A percentile compares a stretch with the other conserved stretches of the same genome.
Conservation (phyloP, 2,888 invertebrate genomes). For the Mechanitis messenoides region DNA sequence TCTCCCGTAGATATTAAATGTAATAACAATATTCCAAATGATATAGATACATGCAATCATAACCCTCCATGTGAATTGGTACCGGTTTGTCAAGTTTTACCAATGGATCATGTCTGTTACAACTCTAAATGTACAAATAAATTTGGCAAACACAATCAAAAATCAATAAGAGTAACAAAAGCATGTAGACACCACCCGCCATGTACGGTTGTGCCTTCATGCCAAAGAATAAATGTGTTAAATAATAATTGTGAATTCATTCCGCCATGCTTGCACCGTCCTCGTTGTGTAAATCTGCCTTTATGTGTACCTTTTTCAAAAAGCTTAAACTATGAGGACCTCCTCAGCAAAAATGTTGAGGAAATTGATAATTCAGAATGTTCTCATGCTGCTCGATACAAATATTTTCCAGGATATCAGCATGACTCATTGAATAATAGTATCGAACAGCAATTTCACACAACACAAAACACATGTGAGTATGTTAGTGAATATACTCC, state of each 20-base stretch:
- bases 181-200: constrained; percentile 68
- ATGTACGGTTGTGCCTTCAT: constrained; percentile 65
- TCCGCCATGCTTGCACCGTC: constrained; percentile 61
- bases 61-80: constrained; percentile 57
- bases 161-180: constrained; percentile 59
- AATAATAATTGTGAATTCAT: constrained; percentile 62
- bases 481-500: constrained; percentile 37
- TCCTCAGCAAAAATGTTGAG: constrained; percentile 35
- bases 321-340: constrained; percentile 48
- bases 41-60: constrained; percentile 47
- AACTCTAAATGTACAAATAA: constrained; percentile 39
- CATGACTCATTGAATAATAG: constrained; percentile 38
- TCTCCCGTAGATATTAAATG: constrained; percentile 23
- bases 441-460: constrained; percentile 39
- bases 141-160: constrained; percentile 41
- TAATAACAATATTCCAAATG: constrained; percentile 29
- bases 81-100: constrained; percentile 58
- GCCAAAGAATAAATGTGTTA: constrained; percentile 57
- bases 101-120: constrained; percentile 38
- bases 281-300: constrained; percentile 64
- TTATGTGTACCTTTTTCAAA: constrained; percentile 58
- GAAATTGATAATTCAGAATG: constrained; percentile 38
- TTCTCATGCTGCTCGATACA: constrained; percentile 39
- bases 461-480: constrained; percentile 43
- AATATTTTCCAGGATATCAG: constrained; percentile 43